These are phyloP conservation scores for Globodera rostochiensis DNA, from an alignment of 1,140 invertebrate genomes.

Conservation along the genomic window DNA sequence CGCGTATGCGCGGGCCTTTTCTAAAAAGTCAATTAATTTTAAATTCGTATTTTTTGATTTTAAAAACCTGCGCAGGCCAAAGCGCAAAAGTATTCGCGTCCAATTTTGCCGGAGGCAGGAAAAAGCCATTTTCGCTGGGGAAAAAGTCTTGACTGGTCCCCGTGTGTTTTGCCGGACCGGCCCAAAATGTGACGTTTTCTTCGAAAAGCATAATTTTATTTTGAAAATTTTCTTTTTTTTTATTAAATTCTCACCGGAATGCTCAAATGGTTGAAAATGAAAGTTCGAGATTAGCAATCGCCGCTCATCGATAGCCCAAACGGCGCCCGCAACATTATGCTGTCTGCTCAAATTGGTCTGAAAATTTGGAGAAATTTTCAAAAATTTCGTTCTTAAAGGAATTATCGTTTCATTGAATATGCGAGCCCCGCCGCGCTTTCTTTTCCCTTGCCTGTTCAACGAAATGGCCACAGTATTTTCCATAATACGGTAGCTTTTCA, in stretches of 20 bases:
- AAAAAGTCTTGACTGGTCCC: slow-evolving; percentile 50
- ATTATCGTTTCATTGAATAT: no score
- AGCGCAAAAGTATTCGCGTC: slow-evolving; percentile 53
- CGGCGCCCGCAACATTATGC: slow-evolving; percentile 57
- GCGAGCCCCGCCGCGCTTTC: neutral
- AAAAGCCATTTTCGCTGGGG: slow-evolving; percentile 61
- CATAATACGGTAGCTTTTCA: slow-evolving; percentile 63
- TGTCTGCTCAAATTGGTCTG: slow-evolving; percentile 30
- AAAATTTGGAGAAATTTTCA: slow-evolving; percentile 15
- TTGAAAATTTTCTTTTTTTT: slow-evolving; percentile 10
- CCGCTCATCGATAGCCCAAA: slow-evolving; percentile 61
- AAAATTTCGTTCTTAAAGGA: no score
- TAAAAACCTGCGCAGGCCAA: slow-evolving; percentile 39
- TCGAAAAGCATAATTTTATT: slow-evolving; percentile 24
- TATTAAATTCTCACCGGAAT: slow-evolving; percentile 32
- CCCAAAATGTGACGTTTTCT: slow-evolving; percentile 65
- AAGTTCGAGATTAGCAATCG: slow-evolving; percentile 62
- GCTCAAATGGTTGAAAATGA: slow-evolving; percentile 54
- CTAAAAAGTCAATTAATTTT: slow-evolving; percentile 16
- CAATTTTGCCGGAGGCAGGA: slow-evolving; percentile 48
- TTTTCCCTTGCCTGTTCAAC: slow-evolving; percentile 42
- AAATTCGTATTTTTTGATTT: slow-evolving; percentile 22
- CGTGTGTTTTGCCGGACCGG: slow-evolving; percentile 54
- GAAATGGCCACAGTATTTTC: slow-evolving; percentile 61
- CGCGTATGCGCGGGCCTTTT: neutral